A percentile compares a stretch with the other conserved stretches of the same genome.
These are phyloP conservation scores for Pseudopodoces humilis DNA, from an alignment of 2,113 vertebrate genomes.

Conservation along the genomic window DNA sequence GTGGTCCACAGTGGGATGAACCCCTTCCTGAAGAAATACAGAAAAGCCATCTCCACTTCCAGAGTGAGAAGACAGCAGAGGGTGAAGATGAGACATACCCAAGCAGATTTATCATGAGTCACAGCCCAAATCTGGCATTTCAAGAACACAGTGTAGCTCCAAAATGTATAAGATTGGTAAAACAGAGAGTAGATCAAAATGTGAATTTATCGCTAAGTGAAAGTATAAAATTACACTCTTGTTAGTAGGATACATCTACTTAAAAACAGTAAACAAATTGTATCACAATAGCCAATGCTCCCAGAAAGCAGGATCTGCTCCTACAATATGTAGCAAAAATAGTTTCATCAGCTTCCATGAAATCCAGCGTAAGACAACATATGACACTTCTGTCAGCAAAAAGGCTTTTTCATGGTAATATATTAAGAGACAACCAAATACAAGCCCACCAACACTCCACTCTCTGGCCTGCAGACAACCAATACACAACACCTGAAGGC, in stretches of 20 bases:
- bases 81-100: not conserved
- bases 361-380: not conserved
- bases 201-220: not conserved
- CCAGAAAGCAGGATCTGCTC: not conserved
- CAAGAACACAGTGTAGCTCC: not conserved
- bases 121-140: not conserved
- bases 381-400: not conserved
- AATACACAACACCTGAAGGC: not conserved
- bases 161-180: not conserved
- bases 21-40: not conserved
- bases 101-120: not conserved
- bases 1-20: not conserved
- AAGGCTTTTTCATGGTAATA: not conserved
- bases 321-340: not conserved
- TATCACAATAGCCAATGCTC: not conserved
- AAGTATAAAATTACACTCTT: not conserved
- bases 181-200: not conserved
- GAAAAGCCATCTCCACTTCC: not conserved
- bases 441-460: not conserved
- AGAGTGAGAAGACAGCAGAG: not conserved
- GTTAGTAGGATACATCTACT: not conserved
- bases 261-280: not conserved
- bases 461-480: not conserved
- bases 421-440: not conserved
- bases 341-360: not conserved